Conservation (phyloP, 1,140 invertebrate species). For the Aphelinus atriplicis region DNA sequence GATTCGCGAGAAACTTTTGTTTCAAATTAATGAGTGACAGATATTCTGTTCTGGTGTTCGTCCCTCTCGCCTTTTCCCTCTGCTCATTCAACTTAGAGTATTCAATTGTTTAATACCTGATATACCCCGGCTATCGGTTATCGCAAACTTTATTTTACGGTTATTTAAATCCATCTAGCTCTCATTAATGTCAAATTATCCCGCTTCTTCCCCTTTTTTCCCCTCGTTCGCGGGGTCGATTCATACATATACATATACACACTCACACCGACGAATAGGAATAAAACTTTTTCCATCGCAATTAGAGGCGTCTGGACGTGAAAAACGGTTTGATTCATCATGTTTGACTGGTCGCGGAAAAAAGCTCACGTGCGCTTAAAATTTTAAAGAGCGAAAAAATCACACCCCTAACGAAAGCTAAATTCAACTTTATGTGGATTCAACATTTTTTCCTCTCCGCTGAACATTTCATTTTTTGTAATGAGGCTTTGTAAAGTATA, state of each 20-base stretch:
- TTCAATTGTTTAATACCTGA: slow-evolving; percentile 8
- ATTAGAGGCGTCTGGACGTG: not conserved
- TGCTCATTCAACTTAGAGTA: not conserved
- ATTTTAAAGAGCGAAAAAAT: no score
- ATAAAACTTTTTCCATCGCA: not conserved
- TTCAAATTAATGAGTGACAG: no score
- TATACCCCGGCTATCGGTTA: slow-evolving; percentile 13
- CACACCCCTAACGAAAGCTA: no score
- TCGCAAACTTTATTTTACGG: not conserved
- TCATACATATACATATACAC: no score
- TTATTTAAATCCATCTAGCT: slow-evolving; percentile 15
- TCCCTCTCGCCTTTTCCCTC: not conserved
- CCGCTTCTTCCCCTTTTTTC: not conserved
- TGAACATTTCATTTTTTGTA: no score
- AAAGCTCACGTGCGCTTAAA: not conserved
- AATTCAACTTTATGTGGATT: no score
- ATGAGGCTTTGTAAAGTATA: no score
- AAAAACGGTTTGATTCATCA: not conserved
- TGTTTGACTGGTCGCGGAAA: not conserved
- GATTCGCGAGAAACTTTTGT: no score
- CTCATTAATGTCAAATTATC: not conserved
- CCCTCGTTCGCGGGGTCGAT: not conserved
- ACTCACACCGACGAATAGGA: not conserved
- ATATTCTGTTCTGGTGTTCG: no score
- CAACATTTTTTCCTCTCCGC: no score